Conservation (phyloP, 2,888 invertebrate genomes). For the Hoplodrina ambigua region DNA sequence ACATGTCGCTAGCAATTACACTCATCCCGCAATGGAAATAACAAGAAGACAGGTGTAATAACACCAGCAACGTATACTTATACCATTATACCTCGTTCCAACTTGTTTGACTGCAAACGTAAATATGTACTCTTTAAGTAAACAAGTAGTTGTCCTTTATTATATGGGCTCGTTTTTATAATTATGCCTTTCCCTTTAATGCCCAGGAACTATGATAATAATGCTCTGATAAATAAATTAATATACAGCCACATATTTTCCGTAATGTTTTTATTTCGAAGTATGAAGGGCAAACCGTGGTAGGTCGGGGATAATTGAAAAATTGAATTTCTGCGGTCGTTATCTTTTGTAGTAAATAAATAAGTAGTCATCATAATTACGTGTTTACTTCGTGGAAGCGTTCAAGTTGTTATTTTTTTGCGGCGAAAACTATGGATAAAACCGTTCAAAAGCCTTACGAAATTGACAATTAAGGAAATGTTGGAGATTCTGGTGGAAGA, state of each 20-base stretch:
- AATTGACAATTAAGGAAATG: slow-evolving; percentile 48
- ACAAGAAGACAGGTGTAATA: slow-evolving; percentile 42
- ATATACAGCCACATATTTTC: slow-evolving; percentile 44
- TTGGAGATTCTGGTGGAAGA: slow-evolving; percentile 18
- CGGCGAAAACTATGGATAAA: slow-evolving; percentile 16
- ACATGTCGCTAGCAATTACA: slow-evolving; percentile 30
- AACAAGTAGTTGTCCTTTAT: slow-evolving; percentile 62
- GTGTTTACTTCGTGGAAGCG: slow-evolving; percentile 28
- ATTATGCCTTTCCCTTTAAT: slow-evolving; percentile 58
- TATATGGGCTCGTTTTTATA: slow-evolving; percentile 47
- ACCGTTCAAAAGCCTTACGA: slow-evolving; percentile 11
- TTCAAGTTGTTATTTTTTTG: slow-evolving; percentile 26
- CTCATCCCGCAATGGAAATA: slow-evolving; percentile 40
- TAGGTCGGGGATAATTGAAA: slow-evolving; percentile 52
- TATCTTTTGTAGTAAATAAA: slow-evolving; percentile 49
- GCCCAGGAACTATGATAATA: slow-evolving; percentile 56
- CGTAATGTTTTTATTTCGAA: slow-evolving; percentile 55
- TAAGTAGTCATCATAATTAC: slow-evolving; percentile 50
- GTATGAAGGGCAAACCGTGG: slow-evolving; percentile 41
- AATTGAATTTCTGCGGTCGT: slow-evolving; percentile 44
- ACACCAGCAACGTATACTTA: slow-evolving; percentile 30
- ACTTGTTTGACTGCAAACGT: slow-evolving; percentile 33
- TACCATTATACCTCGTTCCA: slow-evolving; percentile 33
- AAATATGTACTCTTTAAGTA: slow-evolving; percentile 45
- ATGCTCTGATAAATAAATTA: slow-evolving; percentile 55